A percentile compares a stretch with the other conserved stretches of the same genome.
Evolutionary conservation across 2,888 invertebrate genomes (phyloP).

Genomic region (Lycophotia porphyrea): DNA sequence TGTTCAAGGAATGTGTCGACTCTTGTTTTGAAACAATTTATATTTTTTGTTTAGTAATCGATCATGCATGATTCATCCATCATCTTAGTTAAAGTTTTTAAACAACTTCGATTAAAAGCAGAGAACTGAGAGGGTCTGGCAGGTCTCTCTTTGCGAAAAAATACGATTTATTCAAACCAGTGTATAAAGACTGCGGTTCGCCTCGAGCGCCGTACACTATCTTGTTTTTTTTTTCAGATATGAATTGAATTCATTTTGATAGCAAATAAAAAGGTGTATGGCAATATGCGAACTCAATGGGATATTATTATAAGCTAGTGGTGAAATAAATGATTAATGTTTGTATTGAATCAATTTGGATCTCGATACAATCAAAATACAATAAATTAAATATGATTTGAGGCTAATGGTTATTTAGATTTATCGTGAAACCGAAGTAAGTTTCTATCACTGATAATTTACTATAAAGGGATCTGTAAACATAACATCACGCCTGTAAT

Average conservation of each 20-base stretch:
- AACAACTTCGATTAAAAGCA: neutral
- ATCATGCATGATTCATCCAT: neutral
- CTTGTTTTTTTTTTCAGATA: conserved; percentile 12
- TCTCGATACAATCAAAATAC: neutral
- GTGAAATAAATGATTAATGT: neutral
- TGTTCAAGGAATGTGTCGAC: neutral
- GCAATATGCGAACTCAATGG: conserved; percentile 14
- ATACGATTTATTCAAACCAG: neutral
- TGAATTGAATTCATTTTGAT: conserved; percentile 16
- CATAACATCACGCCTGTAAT: too few species aligned
- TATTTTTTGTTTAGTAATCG: neutral
- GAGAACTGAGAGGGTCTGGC: neutral
- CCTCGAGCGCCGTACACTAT: conserved; percentile 12
- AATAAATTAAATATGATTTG: neutral
- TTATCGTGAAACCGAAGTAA: too few species aligned
- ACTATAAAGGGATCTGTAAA: neutral
- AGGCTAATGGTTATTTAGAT: neutral
- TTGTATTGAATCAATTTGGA: neutral
- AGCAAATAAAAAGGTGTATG: neutral
- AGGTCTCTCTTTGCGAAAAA: neutral
- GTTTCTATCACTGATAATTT: neutral
- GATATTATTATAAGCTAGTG: neutral
- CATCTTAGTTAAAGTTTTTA: neutral
- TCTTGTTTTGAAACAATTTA: neutral
- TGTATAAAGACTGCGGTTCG: conserved; percentile 12